Evolutionary conservation across 1,140 invertebrate genomes (phyloP), one percentile per base, ranked within the genome.

Genomic region (Drosophila funebris): DNA sequence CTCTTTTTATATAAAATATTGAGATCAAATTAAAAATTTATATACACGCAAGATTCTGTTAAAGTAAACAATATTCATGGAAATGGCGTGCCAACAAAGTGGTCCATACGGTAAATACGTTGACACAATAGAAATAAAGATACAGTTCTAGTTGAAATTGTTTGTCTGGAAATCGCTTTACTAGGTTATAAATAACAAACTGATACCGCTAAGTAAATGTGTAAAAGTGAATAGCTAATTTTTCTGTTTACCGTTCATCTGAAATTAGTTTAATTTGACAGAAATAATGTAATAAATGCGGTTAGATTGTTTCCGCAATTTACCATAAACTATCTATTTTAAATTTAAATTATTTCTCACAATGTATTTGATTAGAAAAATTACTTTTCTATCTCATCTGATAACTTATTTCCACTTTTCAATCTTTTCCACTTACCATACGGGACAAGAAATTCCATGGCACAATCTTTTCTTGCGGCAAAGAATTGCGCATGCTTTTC

Each of bases 361-460:
- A 44, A n/a, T n/a, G n/a, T n/a, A n/a, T n/a, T n/a, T n/a, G 29
- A 2, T 2, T 8, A 31, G 6, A 8, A 8, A 33, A 11, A 33
- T 3, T 11, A 4, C 31, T 33, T 4, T 11, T 33, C 11, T 11
- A n/a, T 33, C 9, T 33, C 11, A 11, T 11, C 9, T 33, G 9
- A 11, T 33, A 0, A 31, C 9, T 3, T 3, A 11, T n/a, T 33
- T 33, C 3, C 11, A 20, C 0, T 46, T 20, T n/a, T n/a, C n/a
- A n/a, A n/a, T n/a, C 7, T 18, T 8, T 9, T 16, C 3, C 31
- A 44, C 74, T 88, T 62, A 88, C 78, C 71, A 52, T 82, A 87
- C 9, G 78, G 74, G 33, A 87, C 8, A 0, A 78, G 20, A 16
- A 75, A 78, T 6, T 85, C 82, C n/a, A 66, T 24, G 11, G 82